phyloP scores from a whole-genome alignment of 2,888 invertebrate genomes.

The Eudemis profundana region DNA sequence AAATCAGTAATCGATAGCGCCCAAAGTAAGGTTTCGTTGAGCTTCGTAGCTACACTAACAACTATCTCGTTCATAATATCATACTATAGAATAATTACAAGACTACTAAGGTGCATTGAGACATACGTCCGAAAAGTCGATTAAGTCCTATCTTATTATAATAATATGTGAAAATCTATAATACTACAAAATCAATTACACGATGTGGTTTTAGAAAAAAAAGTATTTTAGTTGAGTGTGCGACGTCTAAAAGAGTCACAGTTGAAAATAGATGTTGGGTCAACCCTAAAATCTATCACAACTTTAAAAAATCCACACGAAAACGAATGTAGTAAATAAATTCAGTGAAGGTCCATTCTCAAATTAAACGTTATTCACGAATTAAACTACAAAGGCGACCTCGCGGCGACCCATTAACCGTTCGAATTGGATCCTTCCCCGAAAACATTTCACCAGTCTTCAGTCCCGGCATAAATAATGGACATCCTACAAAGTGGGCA shows the following conservation, averaged over 20 bases:
- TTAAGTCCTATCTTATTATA: no score
- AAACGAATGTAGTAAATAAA: constrained; percentile 41
- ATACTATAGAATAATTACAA: no score
- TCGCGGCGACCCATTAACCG: constrained; percentile 38
- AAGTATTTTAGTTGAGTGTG: no score
- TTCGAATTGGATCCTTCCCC: constrained; percentile 38
- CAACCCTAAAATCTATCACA: constrained; percentile 29
- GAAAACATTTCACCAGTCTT: constrained; percentile 39
- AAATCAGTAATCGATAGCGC: constrained; percentile 16
- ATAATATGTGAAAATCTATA: no score
- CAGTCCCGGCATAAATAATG: constrained; percentile 76
- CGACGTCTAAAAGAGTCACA: not conserved
- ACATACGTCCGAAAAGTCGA: no score
- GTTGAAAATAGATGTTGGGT: not conserved
- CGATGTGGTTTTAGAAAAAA: no score
- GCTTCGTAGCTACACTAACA: constrained; percentile 1
- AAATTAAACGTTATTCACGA: constrained; percentile 37
- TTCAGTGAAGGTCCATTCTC: constrained; percentile 35
- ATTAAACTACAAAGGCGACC: constrained; percentile 42
- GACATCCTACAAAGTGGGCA: constrained; percentile 77
- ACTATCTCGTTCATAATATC: not conserved
- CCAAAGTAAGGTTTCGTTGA: constrained; percentile 3
- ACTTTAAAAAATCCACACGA: constrained; percentile 21
- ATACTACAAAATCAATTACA: no score
- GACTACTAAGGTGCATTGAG: no score